Conservation (phyloP, 2,113 vertebrate genomes). For the Phrynocephalus versicolor region DNA sequence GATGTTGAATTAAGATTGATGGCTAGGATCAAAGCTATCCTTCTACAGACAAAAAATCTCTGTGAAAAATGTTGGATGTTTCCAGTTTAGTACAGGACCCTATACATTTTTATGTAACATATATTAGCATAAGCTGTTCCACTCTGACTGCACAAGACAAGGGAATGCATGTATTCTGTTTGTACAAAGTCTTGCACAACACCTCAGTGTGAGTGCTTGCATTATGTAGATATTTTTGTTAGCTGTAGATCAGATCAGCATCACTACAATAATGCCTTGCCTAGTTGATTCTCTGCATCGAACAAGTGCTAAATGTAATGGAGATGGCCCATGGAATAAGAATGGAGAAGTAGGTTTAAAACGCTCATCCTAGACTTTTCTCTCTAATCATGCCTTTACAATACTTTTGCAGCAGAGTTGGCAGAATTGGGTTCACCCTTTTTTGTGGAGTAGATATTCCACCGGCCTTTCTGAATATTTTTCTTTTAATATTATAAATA, state of each 20-base stretch:
- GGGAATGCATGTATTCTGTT: too few relatives aligned
- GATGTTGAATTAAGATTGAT: too few relatives aligned
- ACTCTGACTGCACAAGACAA: too few relatives aligned
- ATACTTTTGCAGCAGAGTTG: background rate
- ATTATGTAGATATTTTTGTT: background rate
- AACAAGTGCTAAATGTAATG: background rate
- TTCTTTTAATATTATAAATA: too few relatives aligned
- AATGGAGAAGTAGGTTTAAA: background rate
- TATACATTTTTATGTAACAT: background rate
- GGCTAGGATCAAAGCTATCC: too few relatives aligned
- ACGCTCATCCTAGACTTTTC: background rate
- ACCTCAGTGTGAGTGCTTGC: background rate
- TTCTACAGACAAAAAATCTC: background rate
- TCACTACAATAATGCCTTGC: background rate
- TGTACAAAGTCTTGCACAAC: background rate
- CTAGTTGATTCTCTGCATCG: background rate
- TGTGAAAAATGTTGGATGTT: background rate
- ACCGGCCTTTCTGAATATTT: too few relatives aligned
- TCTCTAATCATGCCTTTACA: background rate
- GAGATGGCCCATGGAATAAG: background rate
- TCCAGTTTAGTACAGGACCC: background rate
- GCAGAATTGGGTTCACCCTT: too few relatives aligned
- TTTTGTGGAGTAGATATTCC: too few relatives aligned
- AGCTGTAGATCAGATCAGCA: background rate
- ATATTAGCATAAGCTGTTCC: background rate